Conservation (phyloP, 2,113 vertebrate species). For the Laterallus jamaicensis region DNA sequence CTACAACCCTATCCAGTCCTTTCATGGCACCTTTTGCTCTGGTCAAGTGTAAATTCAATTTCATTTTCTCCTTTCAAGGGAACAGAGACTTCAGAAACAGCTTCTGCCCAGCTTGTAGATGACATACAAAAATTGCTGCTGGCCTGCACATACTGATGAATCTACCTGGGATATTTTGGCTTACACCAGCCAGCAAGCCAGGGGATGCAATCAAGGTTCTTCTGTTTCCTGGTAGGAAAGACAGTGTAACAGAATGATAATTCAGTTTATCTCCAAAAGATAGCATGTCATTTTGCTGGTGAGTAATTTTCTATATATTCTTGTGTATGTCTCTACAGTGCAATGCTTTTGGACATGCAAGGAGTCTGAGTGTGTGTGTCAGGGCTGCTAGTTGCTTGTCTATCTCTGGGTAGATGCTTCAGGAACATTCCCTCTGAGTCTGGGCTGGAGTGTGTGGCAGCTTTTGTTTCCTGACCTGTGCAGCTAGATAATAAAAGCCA, state of each 20-base stretch:
- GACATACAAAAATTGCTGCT: background rate
- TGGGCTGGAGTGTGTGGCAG: background rate
- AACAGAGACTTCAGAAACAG: background rate
- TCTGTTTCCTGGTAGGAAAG: background rate
- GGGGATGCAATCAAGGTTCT: background rate
- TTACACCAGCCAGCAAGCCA: background rate
- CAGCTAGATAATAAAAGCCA: background rate
- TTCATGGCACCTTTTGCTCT: background rate
- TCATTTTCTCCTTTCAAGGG: background rate
- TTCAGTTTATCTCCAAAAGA: background rate
- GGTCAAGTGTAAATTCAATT: background rate
- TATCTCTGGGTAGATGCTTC: background rate
- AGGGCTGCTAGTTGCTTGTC: background rate
- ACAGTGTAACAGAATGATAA: background rate
- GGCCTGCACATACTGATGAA: background rate
- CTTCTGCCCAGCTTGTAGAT: background rate
- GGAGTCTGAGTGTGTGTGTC: fast-evolving
- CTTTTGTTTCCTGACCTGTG: background rate
- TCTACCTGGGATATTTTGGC: background rate
- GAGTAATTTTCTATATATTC: background rate
- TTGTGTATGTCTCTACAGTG: background rate
- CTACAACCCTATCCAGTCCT: background rate
- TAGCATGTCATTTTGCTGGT: background rate
- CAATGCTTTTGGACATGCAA: fast-evolving
- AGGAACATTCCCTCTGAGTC: background rate